phyloP scores from a whole-genome alignment of 2,888 invertebrate genomes.

The Pristionchus maxplancki region DNA sequence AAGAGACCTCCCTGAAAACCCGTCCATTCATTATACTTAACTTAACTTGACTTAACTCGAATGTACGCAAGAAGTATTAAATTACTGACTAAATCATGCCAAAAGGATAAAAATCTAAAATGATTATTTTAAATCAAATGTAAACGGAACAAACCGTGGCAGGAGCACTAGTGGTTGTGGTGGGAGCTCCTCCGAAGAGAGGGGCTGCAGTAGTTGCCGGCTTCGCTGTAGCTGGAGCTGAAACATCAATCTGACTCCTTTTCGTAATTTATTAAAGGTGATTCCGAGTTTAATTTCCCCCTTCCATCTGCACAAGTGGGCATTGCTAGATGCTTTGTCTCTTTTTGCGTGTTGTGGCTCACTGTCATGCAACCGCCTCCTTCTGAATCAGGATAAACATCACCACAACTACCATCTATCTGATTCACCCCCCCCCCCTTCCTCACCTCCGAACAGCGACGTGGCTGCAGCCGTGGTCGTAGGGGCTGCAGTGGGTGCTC shows the following conservation, averaged over 20 bases:
- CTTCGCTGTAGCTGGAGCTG: conserved; percentile 3
- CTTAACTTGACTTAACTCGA: too few species aligned
- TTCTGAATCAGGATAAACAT: background rate
- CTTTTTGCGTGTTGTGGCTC: background rate
- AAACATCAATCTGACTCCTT: background rate
- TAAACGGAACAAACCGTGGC: too few species aligned
- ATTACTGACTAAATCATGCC: background rate
- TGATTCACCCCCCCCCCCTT: background rate
- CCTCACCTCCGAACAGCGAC: conserved; percentile 22
- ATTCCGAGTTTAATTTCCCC: background rate
- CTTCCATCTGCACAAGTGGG: too few species aligned
- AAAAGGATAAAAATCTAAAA: too few species aligned
- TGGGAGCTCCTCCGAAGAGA: conserved; percentile 26
- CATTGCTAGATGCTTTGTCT: too few species aligned
- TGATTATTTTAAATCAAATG: too few species aligned
- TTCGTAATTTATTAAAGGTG: background rate
- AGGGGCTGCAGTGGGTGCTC: background rate
- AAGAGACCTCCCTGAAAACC: conserved; percentile 19
- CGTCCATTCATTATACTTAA: too few species aligned
- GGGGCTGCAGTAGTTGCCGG: background rate
- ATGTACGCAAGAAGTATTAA: background rate
- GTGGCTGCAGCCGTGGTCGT: conserved; percentile 40
- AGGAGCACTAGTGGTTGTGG: conserved; percentile 27
- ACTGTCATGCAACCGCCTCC: background rate
- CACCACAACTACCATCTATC: too few species aligned